A percentile compares a stretch with the other conserved stretches of the same genome.
Conservation (phyloP, 2,888 invertebrate genomes). For the Aporophyla nigra region DNA sequence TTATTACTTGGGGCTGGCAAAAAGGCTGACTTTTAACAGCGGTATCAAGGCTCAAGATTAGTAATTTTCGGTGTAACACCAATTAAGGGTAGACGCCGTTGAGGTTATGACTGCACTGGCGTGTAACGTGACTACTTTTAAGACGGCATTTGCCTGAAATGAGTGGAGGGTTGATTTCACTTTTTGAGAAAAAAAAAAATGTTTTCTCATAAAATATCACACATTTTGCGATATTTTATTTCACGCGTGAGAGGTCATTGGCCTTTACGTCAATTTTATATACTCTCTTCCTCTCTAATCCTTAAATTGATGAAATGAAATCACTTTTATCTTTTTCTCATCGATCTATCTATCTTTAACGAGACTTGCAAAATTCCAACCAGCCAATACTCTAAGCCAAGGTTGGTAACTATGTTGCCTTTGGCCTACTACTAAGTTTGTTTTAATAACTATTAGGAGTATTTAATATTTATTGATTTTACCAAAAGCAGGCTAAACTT, state of each 20-base stretch:
- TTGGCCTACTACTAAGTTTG: not conserved
- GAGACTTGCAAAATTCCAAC: not conserved
- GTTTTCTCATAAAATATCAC: no score
- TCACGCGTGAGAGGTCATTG: not conserved
- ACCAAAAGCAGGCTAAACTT: not conserved
- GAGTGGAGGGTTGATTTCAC: not conserved
- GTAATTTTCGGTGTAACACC: slow-evolving; percentile 70
- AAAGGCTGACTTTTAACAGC: slow-evolving; percentile 66
- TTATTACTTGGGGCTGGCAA: slow-evolving; percentile 64
- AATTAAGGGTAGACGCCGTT: slow-evolving; percentile 66
- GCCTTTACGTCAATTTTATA: not conserved
- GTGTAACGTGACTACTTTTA: slow-evolving; percentile 51
- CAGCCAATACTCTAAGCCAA: not conserved
- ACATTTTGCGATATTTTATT: no score
- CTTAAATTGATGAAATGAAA: not conserved
- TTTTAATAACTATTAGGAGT: no score
- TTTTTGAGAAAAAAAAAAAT: not conserved
- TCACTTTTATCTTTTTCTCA: no score
- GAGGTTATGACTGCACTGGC: slow-evolving; percentile 65
- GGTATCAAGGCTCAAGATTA: slow-evolving; percentile 67
- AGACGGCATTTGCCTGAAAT: slow-evolving; percentile 16
- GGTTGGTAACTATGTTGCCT: not conserved
- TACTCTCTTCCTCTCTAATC: not conserved
- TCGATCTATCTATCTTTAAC: not conserved
- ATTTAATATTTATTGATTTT: not conserved